Evolutionary conservation across 1,140 invertebrate genomes (phyloP).

Genomic region (Solenopsis fugax): DNA sequence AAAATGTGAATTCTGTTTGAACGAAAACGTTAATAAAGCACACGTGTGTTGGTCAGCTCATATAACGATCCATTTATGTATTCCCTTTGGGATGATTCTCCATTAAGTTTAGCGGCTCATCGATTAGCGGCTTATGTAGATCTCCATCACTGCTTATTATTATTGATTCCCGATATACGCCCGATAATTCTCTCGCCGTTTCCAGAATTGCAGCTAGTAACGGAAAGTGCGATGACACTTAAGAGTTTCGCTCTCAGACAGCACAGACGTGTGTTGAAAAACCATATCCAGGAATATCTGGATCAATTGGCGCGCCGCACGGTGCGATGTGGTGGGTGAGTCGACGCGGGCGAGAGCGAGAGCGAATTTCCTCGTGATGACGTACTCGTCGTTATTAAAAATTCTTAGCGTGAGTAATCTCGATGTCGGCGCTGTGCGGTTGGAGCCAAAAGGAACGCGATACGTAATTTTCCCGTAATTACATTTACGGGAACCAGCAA

Average conservation of each 20-base stretch:
- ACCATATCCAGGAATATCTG: conserved; percentile 17
- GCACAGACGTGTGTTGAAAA: not conserved
- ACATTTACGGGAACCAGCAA: conserved; percentile 64
- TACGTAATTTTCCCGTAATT: conserved; percentile 70
- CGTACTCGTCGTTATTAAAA: conserved; percentile 58
- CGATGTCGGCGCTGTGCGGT: not conserved
- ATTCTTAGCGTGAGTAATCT: conserved; percentile 56
- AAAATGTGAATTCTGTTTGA: not conserved
- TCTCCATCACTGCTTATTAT: conserved; percentile 27
- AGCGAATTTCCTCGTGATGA: conserved; percentile 29
- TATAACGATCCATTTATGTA: conserved; percentile 6
- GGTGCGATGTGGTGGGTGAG: not conserved
- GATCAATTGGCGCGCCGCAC: conserved; percentile 24
- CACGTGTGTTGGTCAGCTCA: not conserved
- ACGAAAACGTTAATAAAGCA: not conserved
- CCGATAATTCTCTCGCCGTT: conserved; percentile 3
- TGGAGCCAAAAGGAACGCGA: conserved; percentile 31
- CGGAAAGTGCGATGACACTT: conserved; percentile 17
- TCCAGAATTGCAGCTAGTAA: not conserved
- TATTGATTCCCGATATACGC: conserved; percentile 27
- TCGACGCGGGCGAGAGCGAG: not conserved
- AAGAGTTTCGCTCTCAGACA: conserved; percentile 4
- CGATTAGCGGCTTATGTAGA: conserved; percentile 26
- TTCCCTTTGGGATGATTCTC: conserved; percentile 17
- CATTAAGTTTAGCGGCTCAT: conserved; percentile 29